Base-by-base conservation (phyloP, 2,113 vertebrate genomes). In the Camelus dromedarius region DNA sequence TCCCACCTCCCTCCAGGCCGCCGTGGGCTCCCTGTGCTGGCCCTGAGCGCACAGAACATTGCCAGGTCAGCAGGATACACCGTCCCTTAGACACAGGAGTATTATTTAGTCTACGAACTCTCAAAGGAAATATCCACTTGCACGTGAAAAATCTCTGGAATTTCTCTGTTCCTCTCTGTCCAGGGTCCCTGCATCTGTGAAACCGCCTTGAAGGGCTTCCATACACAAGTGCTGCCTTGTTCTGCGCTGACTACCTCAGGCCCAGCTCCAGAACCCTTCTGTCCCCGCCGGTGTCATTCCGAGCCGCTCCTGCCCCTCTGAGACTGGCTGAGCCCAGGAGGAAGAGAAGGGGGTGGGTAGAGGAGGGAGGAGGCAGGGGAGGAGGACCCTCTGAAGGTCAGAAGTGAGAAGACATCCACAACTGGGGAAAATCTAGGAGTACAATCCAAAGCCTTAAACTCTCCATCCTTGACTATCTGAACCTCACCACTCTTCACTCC, bases 71-170 rank as follows among this genome's bases (percentile, higher is more conserved):
- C 95, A 72, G 98, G 60, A 58, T 84, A 72, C 67, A 91, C 58
- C 9, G 66, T 88, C 95, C 93, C 97, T 94, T 85, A 97, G 98
- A 98, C 97, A 91, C 94, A 73, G 94, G 87, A 97, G 93, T 73
- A 50, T 98, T 98, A 98, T 98, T 99, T 98, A 98, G 98, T 98
- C 98, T 98, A 98, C 92, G 91, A 97, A 56, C 94, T 96, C 98
- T 93, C 97, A 91, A 86, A 98, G 98, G 98, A 98, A 98, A 98
- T 98, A 98, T 98, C 98, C 38, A 52, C 96, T 98, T 98, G 97
- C 98, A 97, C 50, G 88, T 98, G 98, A 98, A 98, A 97, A 97
- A 98, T 98, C 97, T 97, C 97, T 98, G 98, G 98, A 98, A 98
- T 98, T 97, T 93, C 82, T 93, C 97, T 96, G 95, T 52, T 66